Conservation (phyloP, 2,888 invertebrate species). For the Platycnemis pennipes region DNA sequence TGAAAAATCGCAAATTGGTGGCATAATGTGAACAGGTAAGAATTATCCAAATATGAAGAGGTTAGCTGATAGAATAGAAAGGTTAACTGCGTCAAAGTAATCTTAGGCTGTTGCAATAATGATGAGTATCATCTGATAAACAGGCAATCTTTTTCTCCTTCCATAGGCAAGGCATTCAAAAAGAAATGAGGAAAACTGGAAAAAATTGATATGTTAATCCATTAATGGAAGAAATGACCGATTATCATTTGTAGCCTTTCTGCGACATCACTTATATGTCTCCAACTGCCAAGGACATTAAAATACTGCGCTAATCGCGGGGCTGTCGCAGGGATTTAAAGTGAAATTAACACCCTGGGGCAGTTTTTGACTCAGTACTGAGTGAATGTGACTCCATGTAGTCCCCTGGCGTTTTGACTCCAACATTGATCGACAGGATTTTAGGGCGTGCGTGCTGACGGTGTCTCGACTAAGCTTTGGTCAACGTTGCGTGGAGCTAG, state of each 20-base stretch:
- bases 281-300: background rate
- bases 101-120: no score
- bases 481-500: conserved; percentile 40
- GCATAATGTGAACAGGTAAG: no score
- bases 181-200: background rate
- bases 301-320: background rate
- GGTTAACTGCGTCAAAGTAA: no score
- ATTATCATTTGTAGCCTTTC: background rate
- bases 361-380: background rate
- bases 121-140: no score
- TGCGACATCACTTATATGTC: no score
- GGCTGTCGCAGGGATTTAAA: no score
- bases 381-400: background rate
- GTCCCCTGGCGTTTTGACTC: background rate
- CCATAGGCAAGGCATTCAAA: background rate
- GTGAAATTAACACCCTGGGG: background rate
- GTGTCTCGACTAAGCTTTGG: conserved; percentile 41
- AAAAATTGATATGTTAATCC: background rate
- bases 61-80: no score
- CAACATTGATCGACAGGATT: background rate
- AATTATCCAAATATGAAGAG: no score
- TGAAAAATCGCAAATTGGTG: no score
- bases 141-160: background rate
- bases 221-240: background rate
- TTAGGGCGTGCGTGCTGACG: conserved; percentile 25